Evolutionary conservation across 1,140 invertebrate species (phyloP).

Genomic region (Bombyx mandarina): DNA sequence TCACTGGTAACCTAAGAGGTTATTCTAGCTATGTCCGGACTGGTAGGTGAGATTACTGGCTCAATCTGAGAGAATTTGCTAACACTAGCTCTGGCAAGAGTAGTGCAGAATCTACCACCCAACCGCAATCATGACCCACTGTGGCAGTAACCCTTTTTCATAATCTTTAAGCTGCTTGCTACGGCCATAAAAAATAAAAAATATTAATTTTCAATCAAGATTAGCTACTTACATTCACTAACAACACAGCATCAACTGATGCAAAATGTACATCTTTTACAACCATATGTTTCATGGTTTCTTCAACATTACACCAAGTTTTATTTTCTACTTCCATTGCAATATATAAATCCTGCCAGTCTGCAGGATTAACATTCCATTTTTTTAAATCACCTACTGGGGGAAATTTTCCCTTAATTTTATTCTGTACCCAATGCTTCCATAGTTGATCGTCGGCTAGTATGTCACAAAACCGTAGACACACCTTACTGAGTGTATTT

Average conservation of each 20-base stretch:
- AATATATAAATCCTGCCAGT: constrained; percentile 59
- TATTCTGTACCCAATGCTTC: constrained; percentile 57
- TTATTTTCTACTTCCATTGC: constrained; percentile 51
- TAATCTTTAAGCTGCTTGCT: too few relatives aligned
- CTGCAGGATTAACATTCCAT: constrained; percentile 32
- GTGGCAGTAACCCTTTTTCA: too few relatives aligned
- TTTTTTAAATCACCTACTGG: constrained; percentile 43
- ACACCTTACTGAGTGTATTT: constrained; percentile 54
- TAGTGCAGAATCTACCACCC: too few relatives aligned
- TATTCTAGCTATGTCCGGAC: too few relatives aligned
- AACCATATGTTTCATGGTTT: constrained; percentile 49
- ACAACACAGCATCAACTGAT: constrained; percentile 60
- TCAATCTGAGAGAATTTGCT: too few relatives aligned
- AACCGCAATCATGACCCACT: too few relatives aligned
- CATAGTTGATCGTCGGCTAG: constrained; percentile 58
- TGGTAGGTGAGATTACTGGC: too few relatives aligned
- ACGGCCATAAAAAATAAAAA: too few relatives aligned
- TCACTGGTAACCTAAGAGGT: too few relatives aligned
- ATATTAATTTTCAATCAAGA: too few relatives aligned
- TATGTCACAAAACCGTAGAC: constrained; percentile 58
- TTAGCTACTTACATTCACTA: constrained; percentile 58
- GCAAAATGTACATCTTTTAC: constrained; percentile 63
- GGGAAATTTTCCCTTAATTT: constrained; percentile 46
- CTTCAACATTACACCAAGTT: constrained; percentile 54
- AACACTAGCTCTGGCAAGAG: too few relatives aligned